These are phyloP conservation scores for Pinctada fucata DNA, from an alignment of 2,888 invertebrate genomes.

Conservation along the genomic window DNA sequence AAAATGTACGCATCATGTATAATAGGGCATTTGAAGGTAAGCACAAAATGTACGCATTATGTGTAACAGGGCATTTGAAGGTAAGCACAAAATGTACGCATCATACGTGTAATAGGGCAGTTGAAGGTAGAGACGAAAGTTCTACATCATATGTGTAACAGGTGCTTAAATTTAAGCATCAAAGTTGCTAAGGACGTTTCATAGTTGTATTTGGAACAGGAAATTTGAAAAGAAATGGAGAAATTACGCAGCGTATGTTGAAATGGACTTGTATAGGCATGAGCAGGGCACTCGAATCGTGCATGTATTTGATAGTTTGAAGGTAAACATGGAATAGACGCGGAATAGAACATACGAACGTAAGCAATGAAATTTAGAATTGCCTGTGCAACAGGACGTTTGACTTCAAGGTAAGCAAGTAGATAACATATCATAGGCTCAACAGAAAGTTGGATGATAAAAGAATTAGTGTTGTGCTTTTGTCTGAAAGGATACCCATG, in stretches of 20 bases:
- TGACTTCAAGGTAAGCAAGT: too few relatives aligned
- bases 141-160: not conserved
- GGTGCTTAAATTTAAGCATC: not conserved
- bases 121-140: constrained; percentile 82
- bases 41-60: constrained; percentile 88
- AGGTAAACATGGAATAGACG: not conserved
- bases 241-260: too few relatives aligned
- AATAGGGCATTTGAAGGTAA: constrained; percentile 89
- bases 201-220: too few relatives aligned
- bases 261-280: not conserved
- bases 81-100: constrained; percentile 87
- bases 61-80: constrained; percentile 91
- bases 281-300: not conserved
- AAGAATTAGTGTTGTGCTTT: too few relatives aligned
- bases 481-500: too few relatives aligned
- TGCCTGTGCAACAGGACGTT: too few relatives aligned
- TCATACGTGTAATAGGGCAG: constrained; percentile 90
- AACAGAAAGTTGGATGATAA: too few relatives aligned
- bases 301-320: not conserved
- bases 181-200: too few relatives aligned
- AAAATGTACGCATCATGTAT: constrained; percentile 91
- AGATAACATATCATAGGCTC: too few relatives aligned
- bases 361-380: too few relatives aligned
- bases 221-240: too few relatives aligned
- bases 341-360: too few relatives aligned